These are phyloP conservation scores for Mus spretus DNA, from an alignment of 2,797 vertebrate species.

Conservation along the genomic window DNA sequence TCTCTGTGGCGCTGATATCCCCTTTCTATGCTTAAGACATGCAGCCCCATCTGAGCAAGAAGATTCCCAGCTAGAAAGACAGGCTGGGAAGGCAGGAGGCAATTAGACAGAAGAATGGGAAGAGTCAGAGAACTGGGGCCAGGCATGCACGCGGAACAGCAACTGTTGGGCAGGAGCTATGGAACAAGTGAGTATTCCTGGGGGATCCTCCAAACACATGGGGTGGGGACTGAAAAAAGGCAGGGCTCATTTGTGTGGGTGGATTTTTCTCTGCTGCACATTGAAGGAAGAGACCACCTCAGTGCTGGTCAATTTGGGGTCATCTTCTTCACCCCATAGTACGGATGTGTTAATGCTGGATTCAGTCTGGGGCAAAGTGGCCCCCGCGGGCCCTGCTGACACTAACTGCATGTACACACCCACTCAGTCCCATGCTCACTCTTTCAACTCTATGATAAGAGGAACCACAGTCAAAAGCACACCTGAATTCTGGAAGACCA, in stretches of 20 bases:
- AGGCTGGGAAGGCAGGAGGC: neutral
- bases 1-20: neutral
- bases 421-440: neutral
- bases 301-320: neutral
- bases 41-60: neutral
- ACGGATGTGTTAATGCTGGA: neutral
- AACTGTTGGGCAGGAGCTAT: neutral
- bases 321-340: neutral
- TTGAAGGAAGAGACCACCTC: constrained; percentile 44
- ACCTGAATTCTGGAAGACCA: neutral
- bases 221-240: constrained; percentile 22
- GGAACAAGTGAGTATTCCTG: constrained; percentile 65
- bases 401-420: neutral
- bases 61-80: neutral
- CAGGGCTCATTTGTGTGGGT: constrained; percentile 40
- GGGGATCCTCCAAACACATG: constrained; percentile 1
- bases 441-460: neutral
- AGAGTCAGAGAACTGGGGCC: neutral
- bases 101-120: neutral
- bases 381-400: neutral
- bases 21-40: neutral
- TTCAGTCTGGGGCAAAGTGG: neutral
- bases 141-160: neutral
- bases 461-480: neutral
- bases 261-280: constrained; percentile 60